phyloP scores from a whole-genome alignment of 2,888 invertebrate species.

The Homarus gammarus region DNA sequence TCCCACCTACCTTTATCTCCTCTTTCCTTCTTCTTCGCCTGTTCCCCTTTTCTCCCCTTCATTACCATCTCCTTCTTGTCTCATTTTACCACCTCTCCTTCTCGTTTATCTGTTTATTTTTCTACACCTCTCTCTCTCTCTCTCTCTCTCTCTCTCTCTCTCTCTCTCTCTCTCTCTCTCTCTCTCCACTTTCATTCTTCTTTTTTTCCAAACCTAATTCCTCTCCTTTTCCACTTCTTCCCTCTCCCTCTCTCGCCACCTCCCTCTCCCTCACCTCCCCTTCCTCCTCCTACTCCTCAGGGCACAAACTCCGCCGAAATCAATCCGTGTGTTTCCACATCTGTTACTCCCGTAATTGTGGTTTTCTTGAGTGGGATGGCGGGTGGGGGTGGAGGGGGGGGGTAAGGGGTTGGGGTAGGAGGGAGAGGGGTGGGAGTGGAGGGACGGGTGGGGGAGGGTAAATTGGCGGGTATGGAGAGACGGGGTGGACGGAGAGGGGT shows the following conservation, averaged over 20 bases:
- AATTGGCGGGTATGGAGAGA: too few species aligned
- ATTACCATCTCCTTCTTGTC: background rate
- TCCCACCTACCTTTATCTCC: too few species aligned
- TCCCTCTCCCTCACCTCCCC: conserved; percentile 21
- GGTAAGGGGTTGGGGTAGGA: too few species aligned
- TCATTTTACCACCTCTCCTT: background rate
- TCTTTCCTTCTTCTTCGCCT: background rate
- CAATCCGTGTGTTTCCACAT: too few species aligned
- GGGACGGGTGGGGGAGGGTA: too few species aligned
- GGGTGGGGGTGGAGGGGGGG: too few species aligned
- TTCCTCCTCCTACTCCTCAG: too few species aligned
- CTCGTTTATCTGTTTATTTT: background rate
- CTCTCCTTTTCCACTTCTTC: conserved; percentile 9
- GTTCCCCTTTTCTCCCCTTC: background rate
- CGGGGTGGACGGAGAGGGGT: too few species aligned
- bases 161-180: conserved; percentile 30
- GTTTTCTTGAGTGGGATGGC: too few species aligned
- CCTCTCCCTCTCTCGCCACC: conserved; percentile 6
- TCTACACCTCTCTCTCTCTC: conserved; percentile 27
- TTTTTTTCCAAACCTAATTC: background rate
- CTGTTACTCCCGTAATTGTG: too few species aligned
- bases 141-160: conserved; percentile 30
- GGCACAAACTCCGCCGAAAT: too few species aligned
- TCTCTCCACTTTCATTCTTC: background rate
- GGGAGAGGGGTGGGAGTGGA: too few species aligned